Base-by-base conservation (phyloP, 2,888 invertebrate species). In the Thera obeliscata region DNA sequence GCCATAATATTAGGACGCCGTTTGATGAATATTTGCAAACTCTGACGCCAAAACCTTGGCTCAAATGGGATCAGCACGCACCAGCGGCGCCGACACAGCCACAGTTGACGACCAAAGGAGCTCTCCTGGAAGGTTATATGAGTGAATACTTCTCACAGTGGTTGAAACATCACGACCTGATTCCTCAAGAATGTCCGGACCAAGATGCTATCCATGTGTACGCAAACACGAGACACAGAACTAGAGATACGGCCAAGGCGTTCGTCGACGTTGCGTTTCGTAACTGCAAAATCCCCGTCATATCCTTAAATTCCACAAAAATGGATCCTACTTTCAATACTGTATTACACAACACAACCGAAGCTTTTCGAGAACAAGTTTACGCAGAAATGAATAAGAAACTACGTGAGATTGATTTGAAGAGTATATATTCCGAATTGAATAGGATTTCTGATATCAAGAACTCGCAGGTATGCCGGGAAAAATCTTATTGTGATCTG, bases 1-100 rank as follows among this genome's bases (percentile, higher is more conserved):
- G 91, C 33, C 91, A 91, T 71, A 87, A 87, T 64, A 69, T 91
- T 4, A 78, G 91, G 6, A 82, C 88, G 5, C 90, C 91, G 8
- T 72, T 90, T 12, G 80, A 81, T 0, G 73, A 73, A 1, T 78
- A 78, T 36, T 68, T 90, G 1, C 73, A 80, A 36, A 60, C 66
- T 1, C 83, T 86, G 33, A 78, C 89, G 2, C 71, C 83, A 0
- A 82, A 86, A 38, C 22, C 50, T 12, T 89, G 87, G 87, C 86
- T 88, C 0, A 66, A 70, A 61, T 89, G 88, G 85, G 75, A 78
- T 8, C 78, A 78, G 33, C 22, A 22, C 22, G 22, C 22, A 22
- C 22, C 22, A 22, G 22, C 22, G 22, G 22, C 22, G 22, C 22
- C 22, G 22, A 69, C 80, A 3, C 74, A 77, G 0, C 87, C 86